A percentile compares a stretch with the other conserved stretches of the same genome.
Evolutionary conservation across 2,888 invertebrate species (phyloP).

Genomic region (Pedicia rivosa): DNA sequence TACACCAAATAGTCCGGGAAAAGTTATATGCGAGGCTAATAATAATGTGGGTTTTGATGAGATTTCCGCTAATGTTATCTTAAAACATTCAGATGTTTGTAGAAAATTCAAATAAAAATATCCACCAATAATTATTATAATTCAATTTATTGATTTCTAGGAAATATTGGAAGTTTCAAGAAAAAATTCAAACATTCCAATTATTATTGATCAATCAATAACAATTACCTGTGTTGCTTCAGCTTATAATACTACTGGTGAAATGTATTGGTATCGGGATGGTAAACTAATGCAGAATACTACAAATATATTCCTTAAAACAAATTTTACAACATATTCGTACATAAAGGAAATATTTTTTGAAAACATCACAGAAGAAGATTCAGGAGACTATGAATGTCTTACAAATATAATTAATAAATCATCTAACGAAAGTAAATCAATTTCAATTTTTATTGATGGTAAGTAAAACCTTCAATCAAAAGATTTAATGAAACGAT

Average conservation of each 20-base stretch:
- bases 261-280: slow-evolving; percentile 34
- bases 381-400: slow-evolving; percentile 31
- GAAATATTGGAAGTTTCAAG: slow-evolving; percentile 29
- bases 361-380: slow-evolving; percentile 21
- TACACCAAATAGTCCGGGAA: slow-evolving; percentile 28
- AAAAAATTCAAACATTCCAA: slow-evolving; percentile 24
- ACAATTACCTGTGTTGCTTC: slow-evolving; percentile 41
- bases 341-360: slow-evolving; percentile 25
- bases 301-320: slow-evolving; percentile 16
- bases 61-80: slow-evolving; percentile 19
- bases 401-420: slow-evolving; percentile 17
- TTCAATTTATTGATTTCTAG: neutral
- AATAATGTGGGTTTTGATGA: slow-evolving; percentile 26
- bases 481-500: neutral
- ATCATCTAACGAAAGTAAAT: slow-evolving; percentile 18
- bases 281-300: slow-evolving; percentile 14
- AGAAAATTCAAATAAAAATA: neutral
- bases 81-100: slow-evolving; percentile 23
- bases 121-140: neutral
- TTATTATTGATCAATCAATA: slow-evolving; percentile 38
- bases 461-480: slow-evolving; percentile 22
- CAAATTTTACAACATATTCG: slow-evolving; percentile 21
- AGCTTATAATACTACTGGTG: slow-evolving; percentile 33
- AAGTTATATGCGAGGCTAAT: slow-evolving; percentile 29
- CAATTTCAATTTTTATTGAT: slow-evolving; percentile 23